phyloP scores from a whole-genome alignment of 2,888 invertebrate species.

The Philereme transversata region DNA sequence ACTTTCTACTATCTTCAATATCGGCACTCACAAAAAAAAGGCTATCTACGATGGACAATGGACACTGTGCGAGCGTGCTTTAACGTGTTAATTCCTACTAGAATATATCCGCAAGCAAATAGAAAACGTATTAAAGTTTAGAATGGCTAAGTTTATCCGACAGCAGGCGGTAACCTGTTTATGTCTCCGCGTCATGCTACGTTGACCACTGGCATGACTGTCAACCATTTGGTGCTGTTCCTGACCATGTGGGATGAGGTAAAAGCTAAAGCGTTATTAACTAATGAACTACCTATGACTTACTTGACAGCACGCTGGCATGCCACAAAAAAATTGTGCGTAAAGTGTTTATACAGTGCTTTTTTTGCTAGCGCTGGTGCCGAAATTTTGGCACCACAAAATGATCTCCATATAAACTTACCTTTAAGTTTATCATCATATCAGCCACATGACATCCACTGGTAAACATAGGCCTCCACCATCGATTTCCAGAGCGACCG shows the following conservation, averaged over 20 bases:
- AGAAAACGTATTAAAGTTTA: constrained; percentile 45
- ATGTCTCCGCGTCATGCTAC: constrained; percentile 57
- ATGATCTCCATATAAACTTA: no score
- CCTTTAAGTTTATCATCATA: no score
- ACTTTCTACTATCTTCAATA: no score
- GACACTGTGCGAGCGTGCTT: neutral
- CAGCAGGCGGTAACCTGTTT: constrained; percentile 40
- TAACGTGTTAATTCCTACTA: constrained; percentile 6
- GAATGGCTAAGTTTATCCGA: constrained; percentile 33
- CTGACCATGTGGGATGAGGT: constrained; percentile 45
- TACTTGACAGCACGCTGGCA: no score
- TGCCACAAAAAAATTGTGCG: no score
- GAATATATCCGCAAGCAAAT: constrained; percentile 32
- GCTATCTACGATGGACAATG: neutral
- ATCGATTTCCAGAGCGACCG: no score
- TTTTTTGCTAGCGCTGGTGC: no score
- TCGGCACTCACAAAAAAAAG: neutral
- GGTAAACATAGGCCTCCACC: no score
- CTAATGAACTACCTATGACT: neutral
- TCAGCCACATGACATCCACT: no score
- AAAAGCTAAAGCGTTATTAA: constrained; percentile 19
- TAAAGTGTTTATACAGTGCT: no score
- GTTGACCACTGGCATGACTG: constrained; percentile 64
- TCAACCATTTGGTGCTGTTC: constrained; percentile 60
- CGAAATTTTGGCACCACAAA: no score